Evolutionary conservation across 2,888 invertebrate species (phyloP).

Genomic region (Dolomedes plantarius): DNA sequence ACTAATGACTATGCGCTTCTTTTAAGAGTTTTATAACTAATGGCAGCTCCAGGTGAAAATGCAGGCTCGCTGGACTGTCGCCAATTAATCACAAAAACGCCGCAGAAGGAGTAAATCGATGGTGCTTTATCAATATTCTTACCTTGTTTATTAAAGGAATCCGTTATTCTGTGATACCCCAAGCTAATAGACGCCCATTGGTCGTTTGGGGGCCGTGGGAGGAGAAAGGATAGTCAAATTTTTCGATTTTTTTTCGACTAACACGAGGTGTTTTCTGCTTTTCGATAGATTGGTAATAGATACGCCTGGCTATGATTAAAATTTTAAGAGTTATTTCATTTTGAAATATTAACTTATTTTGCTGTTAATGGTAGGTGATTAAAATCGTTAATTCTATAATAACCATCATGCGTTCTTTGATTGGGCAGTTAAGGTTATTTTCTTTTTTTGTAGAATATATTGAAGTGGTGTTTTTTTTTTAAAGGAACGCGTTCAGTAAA

Average conservation of each 20-base stretch:
- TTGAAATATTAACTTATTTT: not conserved
- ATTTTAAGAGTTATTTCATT: not conserved
- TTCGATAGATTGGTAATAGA: slow-evolving; percentile 5
- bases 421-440: not conserved
- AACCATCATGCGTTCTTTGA: not conserved
- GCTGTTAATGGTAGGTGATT: not conserved
- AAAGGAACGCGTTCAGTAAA: not conserved
- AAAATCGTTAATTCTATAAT: not conserved
- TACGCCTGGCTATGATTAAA: not conserved
- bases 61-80: slow-evolving; percentile 42
- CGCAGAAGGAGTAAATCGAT: slow-evolving; percentile 48
- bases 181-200: not conserved
- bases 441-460: not conserved
- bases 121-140: slow-evolving; percentile 63
- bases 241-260: not conserved
- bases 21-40: slow-evolving; percentile 49
- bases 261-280: not conserved
- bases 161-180: slow-evolving; percentile 38
- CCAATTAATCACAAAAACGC: slow-evolving; percentile 69
- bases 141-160: slow-evolving; percentile 62
- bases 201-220: not conserved
- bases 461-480: not conserved
- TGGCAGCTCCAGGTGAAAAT: slow-evolving; percentile 29
- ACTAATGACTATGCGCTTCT: slow-evolving; percentile 49
- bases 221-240: not conserved